Percentiles rank a stretch among this genome's conserved stretches.
phyloP scores from a whole-genome alignment of 2,113 vertebrate genomes.

The Rhinichthys klamathensis region DNA sequence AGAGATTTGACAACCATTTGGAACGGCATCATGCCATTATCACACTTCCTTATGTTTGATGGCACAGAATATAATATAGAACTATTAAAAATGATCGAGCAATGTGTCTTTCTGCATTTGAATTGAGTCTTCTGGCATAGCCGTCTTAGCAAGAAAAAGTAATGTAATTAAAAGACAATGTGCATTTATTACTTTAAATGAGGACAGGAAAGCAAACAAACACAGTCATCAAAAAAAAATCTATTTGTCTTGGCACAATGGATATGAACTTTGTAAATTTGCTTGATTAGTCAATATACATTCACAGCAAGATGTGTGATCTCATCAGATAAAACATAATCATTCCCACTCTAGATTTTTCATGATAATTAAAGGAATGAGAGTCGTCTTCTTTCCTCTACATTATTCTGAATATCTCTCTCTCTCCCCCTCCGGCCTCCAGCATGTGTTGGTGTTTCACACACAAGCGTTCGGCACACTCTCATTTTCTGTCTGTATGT shows the following conservation, averaged over 20 bases:
- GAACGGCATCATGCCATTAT: neutral
- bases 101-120: neutral
- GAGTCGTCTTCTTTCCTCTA: neutral
- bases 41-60: neutral
- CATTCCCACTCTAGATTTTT: neutral
- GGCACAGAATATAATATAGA: neutral
- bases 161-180: neutral
- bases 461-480: neutral
- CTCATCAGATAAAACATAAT: constrained; percentile 10
- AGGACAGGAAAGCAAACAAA: constrained; percentile 11
- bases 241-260: neutral
- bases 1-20: constrained; percentile 1
- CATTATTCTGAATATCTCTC: neutral
- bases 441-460: constrained; percentile 5
- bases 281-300: constrained; percentile 1
- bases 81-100: constrained; percentile 1
- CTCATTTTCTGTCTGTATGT: constrained; percentile 22
- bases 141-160: neutral
- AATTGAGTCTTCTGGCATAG: neutral
- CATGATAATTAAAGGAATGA: constrained; percentile 5
- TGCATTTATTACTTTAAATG: constrained; percentile 7
- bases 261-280: neutral
- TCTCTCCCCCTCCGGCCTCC: neutral
- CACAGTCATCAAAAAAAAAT: neutral
- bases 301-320: neutral